Evolutionary conservation across 2,113 vertebrate species (phyloP).

Genomic region (Eonycteris spelaea): DNA sequence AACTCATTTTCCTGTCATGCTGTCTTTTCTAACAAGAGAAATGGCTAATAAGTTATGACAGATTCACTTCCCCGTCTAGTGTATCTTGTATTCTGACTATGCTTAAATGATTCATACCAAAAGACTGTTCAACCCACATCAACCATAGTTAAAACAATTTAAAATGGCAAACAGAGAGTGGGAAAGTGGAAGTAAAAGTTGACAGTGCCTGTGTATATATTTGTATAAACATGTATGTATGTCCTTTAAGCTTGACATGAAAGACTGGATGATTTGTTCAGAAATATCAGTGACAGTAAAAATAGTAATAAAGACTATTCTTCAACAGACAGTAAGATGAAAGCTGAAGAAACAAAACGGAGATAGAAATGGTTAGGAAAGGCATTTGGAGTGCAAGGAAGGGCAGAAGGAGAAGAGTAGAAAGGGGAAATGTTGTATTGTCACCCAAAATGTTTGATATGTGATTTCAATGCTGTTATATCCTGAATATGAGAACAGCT

Average conservation of each 20-base stretch:
- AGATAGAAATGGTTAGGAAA: background rate
- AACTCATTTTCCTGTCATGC: background rate
- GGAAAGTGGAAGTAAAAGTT: conserved; percentile 44
- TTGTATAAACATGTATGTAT: background rate
- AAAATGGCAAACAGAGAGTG: conserved; percentile 71
- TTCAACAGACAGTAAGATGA: background rate
- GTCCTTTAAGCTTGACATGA: background rate
- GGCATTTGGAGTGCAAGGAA: background rate
- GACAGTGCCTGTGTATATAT: conserved; percentile 19
- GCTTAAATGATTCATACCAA: conserved; percentile 31
- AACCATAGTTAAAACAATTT: conserved; percentile 69
- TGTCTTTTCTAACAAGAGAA: background rate
- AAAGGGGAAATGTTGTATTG: background rate
- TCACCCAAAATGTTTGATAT: background rate
- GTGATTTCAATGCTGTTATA: background rate
- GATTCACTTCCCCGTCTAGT: background rate
- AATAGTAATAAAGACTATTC: background rate
- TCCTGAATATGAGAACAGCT: background rate
- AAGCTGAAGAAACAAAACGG: background rate
- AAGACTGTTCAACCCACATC: conserved; percentile 42
- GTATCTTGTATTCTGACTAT: background rate
- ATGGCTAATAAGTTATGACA: background rate
- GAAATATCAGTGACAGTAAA: conserved; percentile 7
- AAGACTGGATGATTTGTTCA: background rate
- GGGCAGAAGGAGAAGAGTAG: background rate